These are phyloP conservation scores for Penaeus monodon DNA, from an alignment of 2,888 invertebrate species.

Conservation along the genomic window DNA sequence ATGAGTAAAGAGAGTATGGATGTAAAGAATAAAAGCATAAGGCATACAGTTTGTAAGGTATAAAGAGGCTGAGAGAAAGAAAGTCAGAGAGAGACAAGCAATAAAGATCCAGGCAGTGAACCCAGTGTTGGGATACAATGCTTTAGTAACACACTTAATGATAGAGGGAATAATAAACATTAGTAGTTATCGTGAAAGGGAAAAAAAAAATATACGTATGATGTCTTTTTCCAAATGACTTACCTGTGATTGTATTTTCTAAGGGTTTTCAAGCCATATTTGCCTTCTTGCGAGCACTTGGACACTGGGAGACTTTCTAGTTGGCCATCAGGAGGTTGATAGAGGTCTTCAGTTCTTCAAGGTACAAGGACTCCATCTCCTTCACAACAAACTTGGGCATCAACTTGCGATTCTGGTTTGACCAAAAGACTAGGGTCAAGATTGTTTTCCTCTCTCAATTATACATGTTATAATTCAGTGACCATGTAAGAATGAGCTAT, in stretches of 20 bases:
- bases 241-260: conserved; percentile 99
- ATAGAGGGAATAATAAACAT: neutral
- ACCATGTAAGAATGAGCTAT: too few species aligned
- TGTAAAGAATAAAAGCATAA: too few species aligned
- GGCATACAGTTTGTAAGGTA: too few species aligned
- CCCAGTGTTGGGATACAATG: too few species aligned
- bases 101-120: too few species aligned
- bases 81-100: too few species aligned
- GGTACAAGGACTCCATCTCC: conserved; percentile 99
- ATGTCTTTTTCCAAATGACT: conserved; percentile 68
- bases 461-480: too few species aligned
- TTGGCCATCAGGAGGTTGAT: conserved; percentile 99
- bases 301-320: conserved; percentile 98
- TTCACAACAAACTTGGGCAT: conserved; percentile 99
- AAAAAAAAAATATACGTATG: neutral
- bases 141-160: too few species aligned
- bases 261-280: conserved; percentile 96
- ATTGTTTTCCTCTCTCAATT: too few species aligned
- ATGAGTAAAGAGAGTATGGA: too few species aligned
- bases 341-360: conserved; percentile 97
- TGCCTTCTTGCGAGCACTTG: conserved; percentile 96
- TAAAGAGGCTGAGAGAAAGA: too few species aligned
- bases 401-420: conserved; percentile 86
- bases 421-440: neutral
- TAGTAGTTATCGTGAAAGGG: neutral